Evolutionary conservation across 2,797 vertebrate genomes (phyloP).

Genomic region (Sternarchorhynchus goeldii): DNA sequence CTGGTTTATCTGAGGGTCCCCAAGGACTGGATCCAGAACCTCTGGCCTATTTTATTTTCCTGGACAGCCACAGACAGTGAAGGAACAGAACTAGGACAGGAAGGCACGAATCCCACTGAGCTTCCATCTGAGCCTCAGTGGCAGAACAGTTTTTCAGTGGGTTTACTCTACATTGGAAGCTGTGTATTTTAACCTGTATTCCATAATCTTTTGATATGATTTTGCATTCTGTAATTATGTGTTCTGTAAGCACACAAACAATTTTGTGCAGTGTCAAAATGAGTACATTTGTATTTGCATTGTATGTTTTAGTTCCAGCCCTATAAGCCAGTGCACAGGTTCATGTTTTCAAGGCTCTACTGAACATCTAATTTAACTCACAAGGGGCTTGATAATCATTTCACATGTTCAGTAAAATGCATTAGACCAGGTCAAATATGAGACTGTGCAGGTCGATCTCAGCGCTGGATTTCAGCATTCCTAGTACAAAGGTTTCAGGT

Average conservation of each 20-base stretch:
- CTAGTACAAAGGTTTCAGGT: neutral
- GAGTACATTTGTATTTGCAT: too few relatives aligned
- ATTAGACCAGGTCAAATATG: neutral
- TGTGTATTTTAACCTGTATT: neutral
- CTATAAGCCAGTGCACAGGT: neutral
- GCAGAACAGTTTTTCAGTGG: neutral
- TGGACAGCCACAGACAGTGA: neutral
- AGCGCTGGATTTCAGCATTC: neutral
- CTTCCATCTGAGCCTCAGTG: neutral
- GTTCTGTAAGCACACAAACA: neutral
- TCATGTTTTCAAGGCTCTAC: neutral
- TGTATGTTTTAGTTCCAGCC: neutral
- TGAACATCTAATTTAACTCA: neutral
- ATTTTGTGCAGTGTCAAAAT: neutral
- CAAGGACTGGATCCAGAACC: too few relatives aligned
- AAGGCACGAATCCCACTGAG: neutral
- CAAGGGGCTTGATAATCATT: constrained; percentile 2
- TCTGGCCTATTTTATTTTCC: neutral
- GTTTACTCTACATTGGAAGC: neutral
- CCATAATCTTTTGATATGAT: neutral
- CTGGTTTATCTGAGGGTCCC: too few relatives aligned
- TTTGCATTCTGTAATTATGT: neutral
- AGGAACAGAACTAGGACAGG: neutral
- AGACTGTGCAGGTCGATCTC: too few relatives aligned
- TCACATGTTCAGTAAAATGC: neutral